Conservation (phyloP, 1,140 invertebrate species). For the Stegodyphus mimosarum region DNA sequence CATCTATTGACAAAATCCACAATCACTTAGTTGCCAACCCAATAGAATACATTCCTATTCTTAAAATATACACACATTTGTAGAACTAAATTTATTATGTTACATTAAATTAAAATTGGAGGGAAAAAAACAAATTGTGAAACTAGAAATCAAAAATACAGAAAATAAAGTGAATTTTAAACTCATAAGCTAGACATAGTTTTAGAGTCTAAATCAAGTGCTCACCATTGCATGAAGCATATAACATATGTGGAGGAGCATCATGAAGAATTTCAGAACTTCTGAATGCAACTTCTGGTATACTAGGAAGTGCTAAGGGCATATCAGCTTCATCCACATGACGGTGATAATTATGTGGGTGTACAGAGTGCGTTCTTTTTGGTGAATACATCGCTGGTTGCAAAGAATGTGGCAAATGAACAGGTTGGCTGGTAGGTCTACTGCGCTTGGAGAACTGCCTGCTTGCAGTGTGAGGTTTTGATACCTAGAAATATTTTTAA, state of each 20-base stretch:
- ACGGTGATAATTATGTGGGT: constrained; percentile 28
- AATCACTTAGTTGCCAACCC: too few species aligned
- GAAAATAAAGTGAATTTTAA: too few species aligned
- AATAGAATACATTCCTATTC: too few species aligned
- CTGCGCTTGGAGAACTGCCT: constrained; percentile 29
- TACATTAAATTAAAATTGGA: too few species aligned
- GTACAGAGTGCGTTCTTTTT: constrained; percentile 25
- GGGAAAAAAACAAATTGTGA: too few species aligned
- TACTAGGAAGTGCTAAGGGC: constrained; percentile 69
- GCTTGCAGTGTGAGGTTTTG: constrained; percentile 2
- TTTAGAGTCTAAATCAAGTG: not conserved
- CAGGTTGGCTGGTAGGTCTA: constrained; percentile 61
- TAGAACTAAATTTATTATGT: too few species aligned
- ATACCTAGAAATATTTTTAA: constrained; percentile 1
- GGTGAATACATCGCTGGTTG: constrained; percentile 25
- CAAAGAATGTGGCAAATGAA: constrained; percentile 53
- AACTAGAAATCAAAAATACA: too few species aligned
- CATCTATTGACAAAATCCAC: too few species aligned
- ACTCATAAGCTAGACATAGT: too few species aligned
- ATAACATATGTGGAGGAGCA: constrained; percentile 67
- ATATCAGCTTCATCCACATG: constrained; percentile 16
- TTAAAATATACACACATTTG: too few species aligned
- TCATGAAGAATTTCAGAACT: constrained; percentile 54
- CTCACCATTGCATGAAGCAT: constrained; percentile 74
- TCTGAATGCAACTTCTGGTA: constrained; percentile 69